These are phyloP conservation scores for Ischnura elegans DNA, from an alignment of 2,888 invertebrate species.

Conservation along the genomic window DNA sequence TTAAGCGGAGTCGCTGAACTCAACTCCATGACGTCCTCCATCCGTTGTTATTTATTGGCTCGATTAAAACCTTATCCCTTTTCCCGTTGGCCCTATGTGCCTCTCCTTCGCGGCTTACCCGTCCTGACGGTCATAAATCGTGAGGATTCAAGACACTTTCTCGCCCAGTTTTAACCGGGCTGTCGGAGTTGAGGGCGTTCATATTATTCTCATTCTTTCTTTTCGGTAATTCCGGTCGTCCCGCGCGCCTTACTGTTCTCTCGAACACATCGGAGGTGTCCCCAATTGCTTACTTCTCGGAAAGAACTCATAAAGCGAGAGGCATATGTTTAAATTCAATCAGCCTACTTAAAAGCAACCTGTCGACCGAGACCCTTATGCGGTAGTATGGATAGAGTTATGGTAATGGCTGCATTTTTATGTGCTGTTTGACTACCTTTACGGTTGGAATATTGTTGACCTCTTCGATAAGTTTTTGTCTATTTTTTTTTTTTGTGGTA, in stretches of 20 bases:
- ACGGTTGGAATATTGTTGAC: too few relatives aligned
- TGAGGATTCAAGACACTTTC: background rate
- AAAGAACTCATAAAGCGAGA: background rate
- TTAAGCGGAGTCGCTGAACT: background rate
- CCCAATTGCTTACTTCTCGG: background rate
- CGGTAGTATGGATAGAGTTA: background rate
- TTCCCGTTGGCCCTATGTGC: background rate
- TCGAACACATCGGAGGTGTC: background rate
- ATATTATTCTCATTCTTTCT: background rate
- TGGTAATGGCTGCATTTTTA: background rate
- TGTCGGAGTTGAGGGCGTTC: background rate
- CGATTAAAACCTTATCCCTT: background rate
- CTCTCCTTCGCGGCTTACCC: background rate
- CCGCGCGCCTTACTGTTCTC: background rate
- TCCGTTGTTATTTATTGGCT: background rate
- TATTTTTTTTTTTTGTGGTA: too few relatives aligned
- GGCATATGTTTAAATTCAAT: background rate
- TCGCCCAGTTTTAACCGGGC: background rate
- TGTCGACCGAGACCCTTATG: background rate
- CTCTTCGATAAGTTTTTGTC: too few relatives aligned
- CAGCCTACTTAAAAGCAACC: background rate
- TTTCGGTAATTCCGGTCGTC: background rate
- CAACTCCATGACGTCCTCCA: background rate
- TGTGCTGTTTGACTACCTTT: too few relatives aligned
- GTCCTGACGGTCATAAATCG: background rate